Evolutionary conservation across 2,797 vertebrate genomes (phyloP), one percentile per base, ranked within the genome.

Genomic region (Parauchenoglanis punctatus): DNA sequence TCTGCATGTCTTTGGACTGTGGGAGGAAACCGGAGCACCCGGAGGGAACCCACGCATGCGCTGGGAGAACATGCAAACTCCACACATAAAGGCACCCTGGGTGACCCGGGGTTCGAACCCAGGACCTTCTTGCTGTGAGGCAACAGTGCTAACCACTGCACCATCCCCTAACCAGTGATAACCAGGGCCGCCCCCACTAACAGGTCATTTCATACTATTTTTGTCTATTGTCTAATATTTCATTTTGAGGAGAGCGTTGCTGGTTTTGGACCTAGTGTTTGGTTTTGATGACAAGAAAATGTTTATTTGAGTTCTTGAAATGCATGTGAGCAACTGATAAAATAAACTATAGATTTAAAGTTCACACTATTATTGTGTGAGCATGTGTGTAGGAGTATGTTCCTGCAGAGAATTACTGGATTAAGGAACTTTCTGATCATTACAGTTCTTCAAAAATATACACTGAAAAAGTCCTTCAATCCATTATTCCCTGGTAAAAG

Each of bases 341-440:
- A 75, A 49, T 2, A 56, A 76, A 17, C 4, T 58, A 78, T n/a
- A 65, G 2, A 81, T 40, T 23, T 44, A 44, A n/a, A 46, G 63
- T 61, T 81, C 20, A 81, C 77, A 59, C 31, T 5, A 44, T 81
- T 81, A 81, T 31, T 78, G 18, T 54, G 28, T 20, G 52, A 52
- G 49, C 25, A 28, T 4, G 54, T 78, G 28, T 58, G 18, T 56
- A 78, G 15, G 28, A 56, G 49, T 18, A 56, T 78, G 52, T 35
- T 58, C 81, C 56, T 89, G 58, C n/a, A 54, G 25, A 83, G 87
- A 87, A 65, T 81, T 63, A 91, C 90, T 87, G 93, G 90, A 93
- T 94, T 93, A 90, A 93, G 91, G 31, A 89, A 23, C 84, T 91
- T 91, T 93, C 86, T 90, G 88, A 87, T 93, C 88, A 92, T 94